phyloP scores from a whole-genome alignment of 2,113 vertebrate genomes.

The Cyrtonyx montezumae region DNA sequence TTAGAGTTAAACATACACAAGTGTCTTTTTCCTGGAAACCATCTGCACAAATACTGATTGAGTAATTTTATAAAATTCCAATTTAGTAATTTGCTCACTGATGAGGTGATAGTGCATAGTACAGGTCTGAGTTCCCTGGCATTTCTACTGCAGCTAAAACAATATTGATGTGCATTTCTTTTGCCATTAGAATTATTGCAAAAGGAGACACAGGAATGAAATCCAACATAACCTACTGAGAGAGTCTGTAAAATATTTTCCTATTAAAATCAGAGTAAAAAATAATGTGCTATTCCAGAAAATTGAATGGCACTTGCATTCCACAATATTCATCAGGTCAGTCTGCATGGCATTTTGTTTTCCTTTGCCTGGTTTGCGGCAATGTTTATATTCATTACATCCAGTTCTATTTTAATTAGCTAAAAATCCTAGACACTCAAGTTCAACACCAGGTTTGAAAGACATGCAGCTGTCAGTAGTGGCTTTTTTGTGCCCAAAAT shows the following conservation, averaged over 20 bases:
- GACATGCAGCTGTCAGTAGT: neutral
- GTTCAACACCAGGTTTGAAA: slow-evolving; percentile 14
- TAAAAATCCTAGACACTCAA: slow-evolving; percentile 31
- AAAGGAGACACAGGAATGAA: slow-evolving; percentile 65
- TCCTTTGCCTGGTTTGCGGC: slow-evolving; percentile 9
- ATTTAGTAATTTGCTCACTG: slow-evolving; percentile 58
- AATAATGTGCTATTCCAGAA: slow-evolving; percentile 62
- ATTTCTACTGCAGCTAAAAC: slow-evolving; percentile 75
- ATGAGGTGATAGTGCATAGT: slow-evolving; percentile 57
- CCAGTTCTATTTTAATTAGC: slow-evolving; percentile 51
- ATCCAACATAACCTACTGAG: slow-evolving; percentile 67
- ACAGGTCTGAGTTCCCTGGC: slow-evolving; percentile 58
- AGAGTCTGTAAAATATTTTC: slow-evolving; percentile 71
- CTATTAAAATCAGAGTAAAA: slow-evolving; percentile 65
- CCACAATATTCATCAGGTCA: slow-evolving; percentile 30
- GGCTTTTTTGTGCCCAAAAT: slow-evolving; percentile 17
- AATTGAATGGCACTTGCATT: slow-evolving; percentile 60
- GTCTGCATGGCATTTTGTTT: slow-evolving; percentile 6
- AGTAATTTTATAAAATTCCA: slow-evolving; percentile 66
- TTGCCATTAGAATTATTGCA: slow-evolving; percentile 74
- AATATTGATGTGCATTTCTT: slow-evolving; percentile 70
- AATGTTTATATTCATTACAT: slow-evolving; percentile 47
- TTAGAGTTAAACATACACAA: slow-evolving; percentile 53
- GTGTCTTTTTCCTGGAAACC: slow-evolving; percentile 70
- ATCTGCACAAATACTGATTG: slow-evolving; percentile 63